Conservation (phyloP, 2,113 vertebrate species). For the Dicentrarchus labrax region DNA sequence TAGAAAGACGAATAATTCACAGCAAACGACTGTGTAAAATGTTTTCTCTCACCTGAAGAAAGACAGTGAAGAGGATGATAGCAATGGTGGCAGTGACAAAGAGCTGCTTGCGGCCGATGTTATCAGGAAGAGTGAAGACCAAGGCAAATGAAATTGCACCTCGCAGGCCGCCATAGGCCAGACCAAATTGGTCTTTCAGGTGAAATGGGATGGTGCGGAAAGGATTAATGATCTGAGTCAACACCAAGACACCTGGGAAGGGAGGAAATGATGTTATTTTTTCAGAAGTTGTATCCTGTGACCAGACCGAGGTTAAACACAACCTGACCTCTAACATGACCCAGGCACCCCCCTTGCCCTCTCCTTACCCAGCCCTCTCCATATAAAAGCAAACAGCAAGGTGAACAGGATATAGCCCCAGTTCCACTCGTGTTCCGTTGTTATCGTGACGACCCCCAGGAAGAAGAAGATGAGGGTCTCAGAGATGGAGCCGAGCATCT, state of each 20-base stretch:
- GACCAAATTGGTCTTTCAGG: constrained; percentile 96
- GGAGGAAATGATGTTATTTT: background rate
- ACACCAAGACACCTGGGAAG: constrained; percentile 90
- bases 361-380: constrained; percentile 92
- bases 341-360: background rate
- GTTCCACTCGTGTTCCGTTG: constrained; percentile 97
- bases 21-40: background rate
- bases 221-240: constrained; percentile 96
- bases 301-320: background rate
- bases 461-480: constrained; percentile 99
- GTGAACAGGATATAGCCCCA: constrained; percentile 97
- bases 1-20: background rate
- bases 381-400: constrained; percentile 92
- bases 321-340: background rate
- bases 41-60: constrained; percentile 89
- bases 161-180: constrained; percentile 95
- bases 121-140: constrained; percentile 93
- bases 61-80: constrained; percentile 97
- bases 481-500: constrained; percentile 96
- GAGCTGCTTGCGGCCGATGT: constrained; percentile 90
- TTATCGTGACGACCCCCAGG: constrained; percentile 95
- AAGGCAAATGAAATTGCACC: constrained; percentile 96
- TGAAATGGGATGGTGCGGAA: constrained; percentile 96
- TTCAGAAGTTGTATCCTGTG: background rate
- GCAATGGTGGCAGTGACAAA: constrained; percentile 94